These are phyloP conservation scores for Heliangelus exortis DNA, from an alignment of 2,797 vertebrate genomes.

Conservation along the genomic window DNA sequence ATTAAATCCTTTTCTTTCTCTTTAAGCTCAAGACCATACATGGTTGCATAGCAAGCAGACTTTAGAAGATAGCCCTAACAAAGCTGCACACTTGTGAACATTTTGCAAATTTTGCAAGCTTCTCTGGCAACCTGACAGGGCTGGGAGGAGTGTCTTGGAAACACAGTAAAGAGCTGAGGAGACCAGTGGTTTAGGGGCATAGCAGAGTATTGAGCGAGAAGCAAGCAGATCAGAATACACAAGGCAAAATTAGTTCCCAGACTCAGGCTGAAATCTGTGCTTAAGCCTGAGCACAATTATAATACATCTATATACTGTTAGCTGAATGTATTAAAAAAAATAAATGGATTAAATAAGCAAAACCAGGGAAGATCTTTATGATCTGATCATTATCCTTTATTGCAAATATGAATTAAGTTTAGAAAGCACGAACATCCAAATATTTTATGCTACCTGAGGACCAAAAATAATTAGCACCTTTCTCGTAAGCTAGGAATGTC, in stretches of 20 bases:
- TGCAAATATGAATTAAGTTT: neutral
- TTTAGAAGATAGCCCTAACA: neutral
- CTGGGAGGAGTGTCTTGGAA: neutral
- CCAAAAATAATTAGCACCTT: neutral
- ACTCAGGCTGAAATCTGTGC: neutral
- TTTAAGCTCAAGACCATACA: neutral
- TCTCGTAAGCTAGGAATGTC: neutral
- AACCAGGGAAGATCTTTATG: neutral
- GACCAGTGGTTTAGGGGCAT: neutral
- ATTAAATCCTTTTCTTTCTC: neutral
- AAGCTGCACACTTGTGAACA: neutral
- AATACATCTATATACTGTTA: neutral
- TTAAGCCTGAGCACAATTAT: neutral
- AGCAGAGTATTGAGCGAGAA: neutral
- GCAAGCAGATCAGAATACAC: neutral
- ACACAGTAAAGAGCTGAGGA: neutral
- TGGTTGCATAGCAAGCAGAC: rapidly evolving
- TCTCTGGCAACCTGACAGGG: neutral
- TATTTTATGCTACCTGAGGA: neutral
- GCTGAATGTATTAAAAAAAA: neutral
- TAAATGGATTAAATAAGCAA: neutral
- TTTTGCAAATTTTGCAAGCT: neutral
- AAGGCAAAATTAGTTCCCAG: neutral
- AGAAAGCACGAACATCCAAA: neutral
- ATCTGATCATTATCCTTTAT: neutral